A percentile compares a stretch with the other conserved stretches of the same genome.
phyloP scores from a whole-genome alignment of 2,113 vertebrate genomes.

The Hepsetus odoe region DNA sequence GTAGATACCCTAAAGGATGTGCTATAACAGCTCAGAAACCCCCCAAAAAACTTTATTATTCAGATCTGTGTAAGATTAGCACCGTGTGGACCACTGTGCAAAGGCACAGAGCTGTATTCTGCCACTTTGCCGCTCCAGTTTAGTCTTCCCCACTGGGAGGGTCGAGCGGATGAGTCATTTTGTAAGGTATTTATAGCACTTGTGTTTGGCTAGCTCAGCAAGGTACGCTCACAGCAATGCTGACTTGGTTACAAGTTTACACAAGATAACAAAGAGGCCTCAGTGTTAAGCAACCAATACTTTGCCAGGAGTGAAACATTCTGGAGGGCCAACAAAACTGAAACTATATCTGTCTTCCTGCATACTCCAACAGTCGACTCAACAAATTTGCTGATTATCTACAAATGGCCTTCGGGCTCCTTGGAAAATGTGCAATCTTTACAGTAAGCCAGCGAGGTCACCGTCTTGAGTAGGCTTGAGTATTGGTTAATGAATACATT shows the following conservation, averaged over 20 bases:
- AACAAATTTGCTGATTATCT: background rate
- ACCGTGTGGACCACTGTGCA: background rate
- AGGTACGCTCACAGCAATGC: constrained; percentile 15
- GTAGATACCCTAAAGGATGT: too few species aligned
- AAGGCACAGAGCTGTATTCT: constrained; percentile 9
- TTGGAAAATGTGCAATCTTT: background rate
- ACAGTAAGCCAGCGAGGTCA: background rate
- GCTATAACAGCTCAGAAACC: too few species aligned
- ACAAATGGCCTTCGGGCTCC: background rate
- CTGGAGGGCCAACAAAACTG: constrained; percentile 3
- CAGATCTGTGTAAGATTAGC: background rate
- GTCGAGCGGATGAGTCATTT: constrained; percentile 45
- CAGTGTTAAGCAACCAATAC: background rate
- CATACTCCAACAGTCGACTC: background rate
- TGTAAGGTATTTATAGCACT: constrained; percentile 51
- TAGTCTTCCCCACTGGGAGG: constrained; percentile 16
- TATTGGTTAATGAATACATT: background rate
- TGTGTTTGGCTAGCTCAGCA: constrained; percentile 45
- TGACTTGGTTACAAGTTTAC: constrained; percentile 38
- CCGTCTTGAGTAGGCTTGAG: background rate
- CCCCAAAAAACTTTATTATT: background rate
- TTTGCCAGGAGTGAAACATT: background rate
- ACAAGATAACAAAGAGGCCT: constrained; percentile 28
- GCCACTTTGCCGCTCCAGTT: constrained; percentile 29
- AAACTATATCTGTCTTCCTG: background rate